Conservation (phyloP, 2,797 vertebrate species). For the Spinus pinus region DNA sequence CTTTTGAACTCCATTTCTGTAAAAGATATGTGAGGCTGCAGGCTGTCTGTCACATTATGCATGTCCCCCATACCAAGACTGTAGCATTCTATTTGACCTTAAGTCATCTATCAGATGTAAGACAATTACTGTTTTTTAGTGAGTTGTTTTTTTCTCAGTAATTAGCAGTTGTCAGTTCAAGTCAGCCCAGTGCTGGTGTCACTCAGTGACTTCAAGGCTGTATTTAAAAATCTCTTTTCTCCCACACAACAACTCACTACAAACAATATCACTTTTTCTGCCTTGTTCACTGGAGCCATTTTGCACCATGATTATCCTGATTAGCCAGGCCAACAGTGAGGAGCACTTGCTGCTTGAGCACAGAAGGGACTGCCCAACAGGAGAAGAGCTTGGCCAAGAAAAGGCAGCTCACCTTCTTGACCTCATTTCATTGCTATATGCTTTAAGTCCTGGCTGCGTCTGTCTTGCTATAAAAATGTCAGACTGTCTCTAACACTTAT, state of each 20-base stretch:
- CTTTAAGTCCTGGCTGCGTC: constrained; percentile 2
- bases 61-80: neutral
- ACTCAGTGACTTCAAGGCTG: constrained; percentile 24
- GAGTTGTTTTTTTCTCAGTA: constrained; percentile 49
- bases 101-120: constrained; percentile 22
- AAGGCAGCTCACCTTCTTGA: constrained; percentile 2
- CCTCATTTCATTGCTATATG: neutral
- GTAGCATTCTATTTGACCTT: constrained; percentile 19
- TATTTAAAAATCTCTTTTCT: constrained; percentile 18
- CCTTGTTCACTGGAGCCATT: neutral
- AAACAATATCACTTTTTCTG: neutral
- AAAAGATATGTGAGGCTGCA: neutral
- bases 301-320: neutral
- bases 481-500: constrained; percentile 41
- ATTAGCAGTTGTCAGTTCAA: constrained; percentile 44
- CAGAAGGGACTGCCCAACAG: neutral
- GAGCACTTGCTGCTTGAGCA: neutral
- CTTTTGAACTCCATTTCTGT: constrained; percentile 10
- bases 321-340: neutral
- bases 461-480: constrained; percentile 45
- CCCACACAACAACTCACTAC: neutral
- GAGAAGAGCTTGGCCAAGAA: neutral
- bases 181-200: neutral
- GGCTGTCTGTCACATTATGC: neutral
- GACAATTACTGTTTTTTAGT: constrained; percentile 43